Evolutionary conservation across 2,888 invertebrate genomes (phyloP).

Genomic region (Xylocampa areola): DNA sequence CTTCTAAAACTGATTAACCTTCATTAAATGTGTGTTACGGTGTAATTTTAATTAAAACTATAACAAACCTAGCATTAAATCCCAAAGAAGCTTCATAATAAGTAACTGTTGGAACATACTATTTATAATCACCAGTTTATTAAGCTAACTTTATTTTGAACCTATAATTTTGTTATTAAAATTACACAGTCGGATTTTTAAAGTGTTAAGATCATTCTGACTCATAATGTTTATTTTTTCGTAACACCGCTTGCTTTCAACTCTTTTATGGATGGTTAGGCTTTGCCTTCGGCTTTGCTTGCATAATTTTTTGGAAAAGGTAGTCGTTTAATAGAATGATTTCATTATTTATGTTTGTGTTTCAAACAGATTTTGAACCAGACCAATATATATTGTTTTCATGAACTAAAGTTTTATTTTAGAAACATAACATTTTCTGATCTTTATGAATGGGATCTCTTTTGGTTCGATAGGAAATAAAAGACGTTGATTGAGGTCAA

Average conservation of each 20-base stretch:
- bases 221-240: slow-evolving; percentile 65
- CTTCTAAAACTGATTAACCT: slow-evolving; percentile 33
- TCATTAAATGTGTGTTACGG: slow-evolving; percentile 29
- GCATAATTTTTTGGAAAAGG: slow-evolving; percentile 2
- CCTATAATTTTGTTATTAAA: slow-evolving; percentile 73
- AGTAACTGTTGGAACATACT: slow-evolving; percentile 31
- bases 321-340: too few relatives aligned
- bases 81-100: slow-evolving; percentile 35
- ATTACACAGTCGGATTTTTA: slow-evolving; percentile 66
- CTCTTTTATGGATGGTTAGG: slow-evolving; percentile 48
- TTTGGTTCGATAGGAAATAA: too few relatives aligned
- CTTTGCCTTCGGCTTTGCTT: slow-evolving; percentile 19
- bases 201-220: slow-evolving; percentile 68
- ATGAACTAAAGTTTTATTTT: too few relatives aligned
- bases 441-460: too few relatives aligned
- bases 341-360: too few relatives aligned
- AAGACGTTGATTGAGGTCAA: too few relatives aligned
- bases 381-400: too few relatives aligned
- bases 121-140: slow-evolving; percentile 48
- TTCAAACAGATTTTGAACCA: too few relatives aligned
- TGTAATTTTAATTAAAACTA: slow-evolving; percentile 50
- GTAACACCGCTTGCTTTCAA: slow-evolving; percentile 54
- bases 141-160: slow-evolving; percentile 47
- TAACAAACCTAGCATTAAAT: slow-evolving; percentile 44
- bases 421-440: too few relatives aligned